Conservation (phyloP, 2,797 vertebrate species). For the Eulemur rubriventer region DNA sequence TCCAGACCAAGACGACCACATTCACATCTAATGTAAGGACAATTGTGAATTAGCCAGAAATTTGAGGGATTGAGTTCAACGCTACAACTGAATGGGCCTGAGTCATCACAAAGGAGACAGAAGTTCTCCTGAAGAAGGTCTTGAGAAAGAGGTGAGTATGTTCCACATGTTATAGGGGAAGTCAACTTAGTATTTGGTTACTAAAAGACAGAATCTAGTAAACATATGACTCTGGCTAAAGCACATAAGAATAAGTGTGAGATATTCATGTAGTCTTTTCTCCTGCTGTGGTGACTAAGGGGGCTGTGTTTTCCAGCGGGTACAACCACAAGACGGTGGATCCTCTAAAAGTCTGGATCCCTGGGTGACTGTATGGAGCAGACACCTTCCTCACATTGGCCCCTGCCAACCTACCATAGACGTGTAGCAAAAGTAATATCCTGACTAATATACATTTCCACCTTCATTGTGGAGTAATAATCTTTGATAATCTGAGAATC, state of each 20-base stretch:
- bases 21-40: not conserved
- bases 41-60: not conserved
- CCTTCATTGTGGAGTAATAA: not conserved
- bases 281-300: not conserved
- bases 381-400: not conserved
- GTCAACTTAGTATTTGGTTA: not conserved
- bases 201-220: not conserved
- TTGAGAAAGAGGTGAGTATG: not conserved
- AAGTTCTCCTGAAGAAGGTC: not conserved
- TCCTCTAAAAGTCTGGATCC: not conserved
- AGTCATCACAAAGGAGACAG: not conserved
- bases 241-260: not conserved
- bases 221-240: not conserved
- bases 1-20: not conserved
- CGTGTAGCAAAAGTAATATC: not conserved
- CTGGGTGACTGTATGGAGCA: not conserved
- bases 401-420: not conserved
- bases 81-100: not conserved
- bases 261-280: not conserved
- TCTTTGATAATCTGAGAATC: not conserved
- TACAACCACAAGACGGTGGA: not conserved
- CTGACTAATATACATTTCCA: too few relatives aligned
- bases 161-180: not conserved
- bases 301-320: not conserved
- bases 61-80: not conserved